Conservation (phyloP, 2,797 vertebrate species). For the Myotis myotis region DNA sequence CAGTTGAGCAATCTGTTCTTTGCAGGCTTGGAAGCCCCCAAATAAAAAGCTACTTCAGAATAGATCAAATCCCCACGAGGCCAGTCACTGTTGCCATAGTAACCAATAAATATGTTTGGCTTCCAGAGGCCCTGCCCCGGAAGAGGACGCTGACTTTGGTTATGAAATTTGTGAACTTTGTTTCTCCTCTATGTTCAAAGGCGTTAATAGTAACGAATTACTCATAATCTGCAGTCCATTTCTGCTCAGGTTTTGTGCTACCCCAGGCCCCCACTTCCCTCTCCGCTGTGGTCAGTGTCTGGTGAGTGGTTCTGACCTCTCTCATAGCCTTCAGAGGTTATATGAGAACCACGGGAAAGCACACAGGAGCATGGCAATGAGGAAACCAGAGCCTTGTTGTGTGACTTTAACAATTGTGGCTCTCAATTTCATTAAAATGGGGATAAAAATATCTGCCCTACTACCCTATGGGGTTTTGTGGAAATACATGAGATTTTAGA, state of each 20-base stretch:
- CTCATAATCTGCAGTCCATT: background rate
- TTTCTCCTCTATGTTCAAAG: conserved; percentile 54
- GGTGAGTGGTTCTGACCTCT: background rate
- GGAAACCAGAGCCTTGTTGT: background rate
- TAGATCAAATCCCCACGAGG: background rate
- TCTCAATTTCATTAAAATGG: background rate
- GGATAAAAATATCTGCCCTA: conserved; percentile 22
- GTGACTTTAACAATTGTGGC: background rate
- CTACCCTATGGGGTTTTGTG: background rate
- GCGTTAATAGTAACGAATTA: conserved; percentile 35
- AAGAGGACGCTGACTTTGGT: conserved; percentile 33
- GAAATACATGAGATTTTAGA: background rate
- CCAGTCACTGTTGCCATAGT: conserved; percentile 27
- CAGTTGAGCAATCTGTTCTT: conserved; percentile 43
- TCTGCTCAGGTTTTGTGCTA: background rate
- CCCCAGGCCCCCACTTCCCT: background rate
- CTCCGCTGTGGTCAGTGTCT: background rate
- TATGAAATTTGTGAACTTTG: conserved; percentile 52
- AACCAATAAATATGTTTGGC: conserved; percentile 60
- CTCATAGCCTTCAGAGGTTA: background rate
- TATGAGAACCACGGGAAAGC: background rate
- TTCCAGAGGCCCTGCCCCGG: conserved; percentile 18
- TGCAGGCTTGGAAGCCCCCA: background rate
- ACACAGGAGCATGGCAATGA: background rate
- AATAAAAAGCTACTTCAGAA: conserved; percentile 41